Conservation (phyloP, 2,113 vertebrate species). For the Marmota flaviventris region DNA sequence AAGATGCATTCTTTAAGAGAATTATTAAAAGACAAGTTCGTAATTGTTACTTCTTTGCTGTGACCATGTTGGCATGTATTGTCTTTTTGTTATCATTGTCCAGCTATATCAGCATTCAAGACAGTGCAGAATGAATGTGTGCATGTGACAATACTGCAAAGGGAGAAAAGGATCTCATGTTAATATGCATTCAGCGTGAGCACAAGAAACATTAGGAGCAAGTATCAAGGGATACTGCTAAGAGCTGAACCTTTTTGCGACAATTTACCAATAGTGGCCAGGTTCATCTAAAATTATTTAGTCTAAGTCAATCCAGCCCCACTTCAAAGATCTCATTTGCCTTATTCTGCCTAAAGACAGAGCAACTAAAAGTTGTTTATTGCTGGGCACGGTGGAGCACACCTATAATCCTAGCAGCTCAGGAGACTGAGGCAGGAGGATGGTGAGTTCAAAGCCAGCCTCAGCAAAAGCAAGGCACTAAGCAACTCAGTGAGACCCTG, state of each 20-base stretch:
- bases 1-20: background rate
- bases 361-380: background rate
- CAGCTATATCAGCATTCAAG: background rate
- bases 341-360: background rate
- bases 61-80: background rate
- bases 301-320: background rate
- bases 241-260: background rate
- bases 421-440: too few relatives aligned
- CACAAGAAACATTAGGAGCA: background rate
- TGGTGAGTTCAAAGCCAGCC: too few relatives aligned
- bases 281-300: background rate
- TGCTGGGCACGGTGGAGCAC: too few relatives aligned
- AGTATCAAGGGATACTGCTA: background rate
- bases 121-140: background rate
- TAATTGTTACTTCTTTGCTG: constrained; percentile 12
- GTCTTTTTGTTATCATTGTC: background rate
- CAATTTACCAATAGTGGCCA: background rate
- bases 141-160: background rate
- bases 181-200: background rate
- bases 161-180: background rate
- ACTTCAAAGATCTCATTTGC: background rate
- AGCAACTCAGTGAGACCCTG: too few relatives aligned
- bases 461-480: too few relatives aligned
- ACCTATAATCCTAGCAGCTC: too few relatives aligned
- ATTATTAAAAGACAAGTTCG: background rate